phyloP scores from a whole-genome alignment of 1,140 invertebrate species.

The Drosophila aff. region DNA sequence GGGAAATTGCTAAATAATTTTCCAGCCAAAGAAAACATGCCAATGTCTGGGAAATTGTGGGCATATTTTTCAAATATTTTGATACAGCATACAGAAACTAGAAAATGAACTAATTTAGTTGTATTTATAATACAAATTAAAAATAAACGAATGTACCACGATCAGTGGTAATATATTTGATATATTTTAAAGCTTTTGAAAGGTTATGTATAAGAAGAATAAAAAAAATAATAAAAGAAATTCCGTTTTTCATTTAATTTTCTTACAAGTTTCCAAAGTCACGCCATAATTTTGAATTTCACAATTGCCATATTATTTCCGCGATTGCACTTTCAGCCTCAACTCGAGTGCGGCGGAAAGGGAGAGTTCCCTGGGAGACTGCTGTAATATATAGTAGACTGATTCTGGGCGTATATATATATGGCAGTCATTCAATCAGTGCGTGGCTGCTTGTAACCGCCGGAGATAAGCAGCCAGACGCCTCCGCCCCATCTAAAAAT shows the following conservation, averaged over 20 bases:
- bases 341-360: constrained; percentile 6
- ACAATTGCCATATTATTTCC: constrained; percentile 9
- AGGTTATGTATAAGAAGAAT: not conserved
- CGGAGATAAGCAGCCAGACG: constrained; percentile 38
- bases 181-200: no score
- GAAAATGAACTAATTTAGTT: no score
- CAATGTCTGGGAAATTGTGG: not conserved
- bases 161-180: no score
- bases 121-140: no score
- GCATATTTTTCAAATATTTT: not conserved
- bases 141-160: no score
- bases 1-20: constrained; percentile 7
- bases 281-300: constrained; percentile 8
- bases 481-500: constrained; percentile 1
- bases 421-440: constrained; percentile 59
- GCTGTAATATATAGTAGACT: constrained; percentile 22
- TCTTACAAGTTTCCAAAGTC: not conserved
- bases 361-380: constrained; percentile 8
- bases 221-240: not conserved
- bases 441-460: constrained; percentile 67
- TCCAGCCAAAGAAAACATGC: constrained; percentile 8
- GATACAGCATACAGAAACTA: no score
- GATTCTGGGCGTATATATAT: constrained; percentile 6
- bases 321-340: constrained; percentile 18
- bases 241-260: not conserved